Evolutionary conservation across 2,113 vertebrate genomes (phyloP), one percentile per base, ranked within the genome.

Genomic region (Mesoclemmys tuberculata): DNA sequence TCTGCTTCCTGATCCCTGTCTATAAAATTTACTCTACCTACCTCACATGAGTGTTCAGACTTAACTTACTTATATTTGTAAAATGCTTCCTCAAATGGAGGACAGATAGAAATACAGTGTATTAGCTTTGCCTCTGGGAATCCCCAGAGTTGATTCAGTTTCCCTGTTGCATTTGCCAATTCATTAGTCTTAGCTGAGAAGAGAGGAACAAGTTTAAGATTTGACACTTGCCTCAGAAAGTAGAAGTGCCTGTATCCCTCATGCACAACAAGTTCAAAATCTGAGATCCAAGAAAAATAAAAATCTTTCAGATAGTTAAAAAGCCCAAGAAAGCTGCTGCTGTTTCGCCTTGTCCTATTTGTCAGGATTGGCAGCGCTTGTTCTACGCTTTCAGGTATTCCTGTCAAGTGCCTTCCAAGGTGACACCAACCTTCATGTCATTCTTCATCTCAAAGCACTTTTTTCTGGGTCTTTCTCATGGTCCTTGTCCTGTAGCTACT

Each of bases 221-320:
- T 85, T 94, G 95, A 93, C 94, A 94, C 93, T 97, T 96, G 82
- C 95, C 95, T 95, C 29, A 74, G 91, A 90, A 95, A 96, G 89
- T 58, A 78, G 19, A 85, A 96, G 92, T 80, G 90, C 52, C 38
- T 71, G 71, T 92, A 44, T 68, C 95, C 61, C 91, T 96, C 75
- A 10, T 64, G 75, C 86, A 92, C 94, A 96, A 90, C 26, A 38
- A 96, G 90, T 87, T 74, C 64, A 94, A 41, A 94, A 94, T 96
- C 87, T 90, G 9, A 1, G 82, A 77, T 94, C 82, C 94, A 96
- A 97, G 97, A 97, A 97, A 96, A 97, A 96, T 96, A 81, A 56
- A 84, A 94, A 96, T 95, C 95, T 96, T 97, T 84, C 85, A 90
- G 74, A 94, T 86, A 84, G 64, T 71, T 71, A 38, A 71, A 71